A percentile compares a stretch with the other conserved stretches of the same genome.
Conservation (phyloP, 2,888 invertebrate genomes). For the Eristalinus aeneus region DNA sequence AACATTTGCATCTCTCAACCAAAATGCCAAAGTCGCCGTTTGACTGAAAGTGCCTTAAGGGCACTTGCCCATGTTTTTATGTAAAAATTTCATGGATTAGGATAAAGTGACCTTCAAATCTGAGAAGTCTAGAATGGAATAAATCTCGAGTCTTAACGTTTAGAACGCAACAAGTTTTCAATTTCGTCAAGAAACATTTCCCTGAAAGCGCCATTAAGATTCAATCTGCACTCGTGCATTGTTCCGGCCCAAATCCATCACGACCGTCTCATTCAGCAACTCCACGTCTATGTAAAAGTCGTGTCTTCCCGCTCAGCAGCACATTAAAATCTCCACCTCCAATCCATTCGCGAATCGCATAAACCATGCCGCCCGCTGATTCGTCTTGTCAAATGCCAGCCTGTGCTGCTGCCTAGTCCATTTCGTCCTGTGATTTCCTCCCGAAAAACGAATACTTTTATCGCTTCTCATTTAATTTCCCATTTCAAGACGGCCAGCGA, state of each 20-base stretch:
- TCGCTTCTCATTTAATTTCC: constrained; percentile 45
- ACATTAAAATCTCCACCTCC: neutral
- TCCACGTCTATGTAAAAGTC: neutral
- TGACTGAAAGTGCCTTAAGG: too few relatives aligned
- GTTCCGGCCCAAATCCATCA: too few relatives aligned
- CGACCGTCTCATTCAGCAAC: too few relatives aligned
- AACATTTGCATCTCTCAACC: too few relatives aligned
- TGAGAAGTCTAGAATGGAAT: too few relatives aligned
- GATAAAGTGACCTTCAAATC: too few relatives aligned
- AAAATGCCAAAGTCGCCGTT: too few relatives aligned
- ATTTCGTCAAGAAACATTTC: too few relatives aligned
- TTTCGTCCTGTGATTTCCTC: constrained; percentile 32
- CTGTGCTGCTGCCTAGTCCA: constrained; percentile 10
- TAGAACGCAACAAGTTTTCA: neutral
- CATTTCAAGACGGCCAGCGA: neutral
- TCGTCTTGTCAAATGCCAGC: neutral
- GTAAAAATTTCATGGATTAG: too few relatives aligned
- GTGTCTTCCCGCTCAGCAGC: neutral
- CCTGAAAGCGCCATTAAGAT: too few relatives aligned
- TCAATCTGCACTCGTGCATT: too few relatives aligned
- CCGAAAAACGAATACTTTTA: constrained; percentile 24
- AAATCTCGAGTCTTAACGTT: neutral
- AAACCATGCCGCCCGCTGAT: neutral
- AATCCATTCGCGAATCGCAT: neutral
- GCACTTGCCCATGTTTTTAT: too few relatives aligned